Evolutionary conservation across 2,888 invertebrate genomes (phyloP).

Genomic region (Anthophora plumipes): DNA sequence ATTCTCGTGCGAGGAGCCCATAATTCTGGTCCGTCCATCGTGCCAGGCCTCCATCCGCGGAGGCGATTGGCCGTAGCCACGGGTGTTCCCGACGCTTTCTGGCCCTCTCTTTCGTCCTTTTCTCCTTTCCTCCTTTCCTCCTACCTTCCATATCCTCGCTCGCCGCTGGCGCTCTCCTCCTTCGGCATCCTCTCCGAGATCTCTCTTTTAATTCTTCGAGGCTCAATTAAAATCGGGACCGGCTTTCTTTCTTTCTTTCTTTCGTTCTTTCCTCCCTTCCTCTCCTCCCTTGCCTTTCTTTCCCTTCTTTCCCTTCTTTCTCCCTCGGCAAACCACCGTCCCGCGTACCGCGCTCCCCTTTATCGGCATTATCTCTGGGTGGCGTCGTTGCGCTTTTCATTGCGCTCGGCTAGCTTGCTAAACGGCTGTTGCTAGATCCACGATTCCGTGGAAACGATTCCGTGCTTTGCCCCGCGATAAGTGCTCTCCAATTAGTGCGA

Average conservation of each 20-base stretch:
- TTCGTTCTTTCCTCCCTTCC: too few relatives aligned
- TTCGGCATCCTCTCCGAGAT: constrained; percentile 65
- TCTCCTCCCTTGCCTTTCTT: too few relatives aligned
- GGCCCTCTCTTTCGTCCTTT: constrained; percentile 47
- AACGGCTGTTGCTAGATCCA: constrained; percentile 76
- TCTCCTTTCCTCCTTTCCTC: constrained; percentile 32
- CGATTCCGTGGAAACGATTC: constrained; percentile 83
- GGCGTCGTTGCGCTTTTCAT: constrained; percentile 76
- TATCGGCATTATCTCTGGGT: constrained; percentile 81
- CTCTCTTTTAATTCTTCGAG: constrained; percentile 78
- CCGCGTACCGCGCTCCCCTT: constrained; percentile 51
- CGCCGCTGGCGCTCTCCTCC: constrained; percentile 45
- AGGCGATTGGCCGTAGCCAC: constrained; percentile 76
- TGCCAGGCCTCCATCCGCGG: constrained; percentile 70
- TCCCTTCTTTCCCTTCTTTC: constrained; percentile 1
- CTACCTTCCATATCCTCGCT: constrained; percentile 34
- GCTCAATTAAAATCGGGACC: constrained; percentile 73
- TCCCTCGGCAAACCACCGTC: too few relatives aligned
- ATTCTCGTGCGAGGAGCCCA: constrained; percentile 76
- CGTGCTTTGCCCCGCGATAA: constrained; percentile 74
- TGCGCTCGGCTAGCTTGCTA: constrained; percentile 67
- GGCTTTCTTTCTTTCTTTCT: constrained; percentile 45
- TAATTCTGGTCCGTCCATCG: constrained; percentile 77
- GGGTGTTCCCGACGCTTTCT: constrained; percentile 75
- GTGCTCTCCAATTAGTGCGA: constrained; percentile 81